Evolutionary conservation across 30 jellyfish, hydroid and myxozoan species (phyloP).

Genomic region (Clytia hemisphaerica): DNA sequence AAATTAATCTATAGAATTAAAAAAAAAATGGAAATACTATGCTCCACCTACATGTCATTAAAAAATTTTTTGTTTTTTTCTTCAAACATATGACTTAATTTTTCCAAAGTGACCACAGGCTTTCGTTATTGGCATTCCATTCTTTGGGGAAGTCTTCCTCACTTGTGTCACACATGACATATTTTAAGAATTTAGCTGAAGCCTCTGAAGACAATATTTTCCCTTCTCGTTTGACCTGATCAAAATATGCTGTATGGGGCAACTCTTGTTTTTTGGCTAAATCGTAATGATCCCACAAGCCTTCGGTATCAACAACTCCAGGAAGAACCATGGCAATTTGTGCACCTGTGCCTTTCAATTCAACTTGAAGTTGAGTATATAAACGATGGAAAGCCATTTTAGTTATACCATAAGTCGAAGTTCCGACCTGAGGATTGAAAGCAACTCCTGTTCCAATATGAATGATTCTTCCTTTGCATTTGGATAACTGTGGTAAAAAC

Average conservation of each 20-base stretch:
- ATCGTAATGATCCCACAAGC: conserved; percentile 37
- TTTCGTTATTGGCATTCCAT: too few species aligned
- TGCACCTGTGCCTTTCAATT: conserved; percentile 26
- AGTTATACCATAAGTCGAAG: conserved; percentile 42
- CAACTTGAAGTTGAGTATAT: conserved; percentile 24
- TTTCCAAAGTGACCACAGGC: too few species aligned
- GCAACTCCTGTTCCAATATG: conserved; percentile 55
- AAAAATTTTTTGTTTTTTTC: too few species aligned
- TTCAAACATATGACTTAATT: too few species aligned
- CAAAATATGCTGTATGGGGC: conserved; percentile 39
- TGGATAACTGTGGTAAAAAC: neutral
- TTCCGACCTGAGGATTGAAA: conserved; percentile 37
- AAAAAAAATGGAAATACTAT: too few species aligned
- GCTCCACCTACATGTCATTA: too few species aligned
- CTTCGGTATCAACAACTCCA: conserved; percentile 50
- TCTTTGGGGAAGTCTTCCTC: too few species aligned
- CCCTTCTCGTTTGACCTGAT: conserved; percentile 22
- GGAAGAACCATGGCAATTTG: conserved; percentile 40
- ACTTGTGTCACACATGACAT: conserved; percentile 3
- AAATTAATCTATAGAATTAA: too few species aligned
- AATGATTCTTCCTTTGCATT: conserved; percentile 22
- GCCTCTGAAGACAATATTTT: conserved; percentile 15
- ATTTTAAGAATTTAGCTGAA: conserved; percentile 26
- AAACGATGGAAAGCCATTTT: conserved; percentile 47
- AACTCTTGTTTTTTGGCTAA: conserved; percentile 13